Percentiles rank a stretch among this genome's conserved stretches.
Evolutionary conservation across 2,888 invertebrate genomes (phyloP).

Genomic region (Beris morrisii): DNA sequence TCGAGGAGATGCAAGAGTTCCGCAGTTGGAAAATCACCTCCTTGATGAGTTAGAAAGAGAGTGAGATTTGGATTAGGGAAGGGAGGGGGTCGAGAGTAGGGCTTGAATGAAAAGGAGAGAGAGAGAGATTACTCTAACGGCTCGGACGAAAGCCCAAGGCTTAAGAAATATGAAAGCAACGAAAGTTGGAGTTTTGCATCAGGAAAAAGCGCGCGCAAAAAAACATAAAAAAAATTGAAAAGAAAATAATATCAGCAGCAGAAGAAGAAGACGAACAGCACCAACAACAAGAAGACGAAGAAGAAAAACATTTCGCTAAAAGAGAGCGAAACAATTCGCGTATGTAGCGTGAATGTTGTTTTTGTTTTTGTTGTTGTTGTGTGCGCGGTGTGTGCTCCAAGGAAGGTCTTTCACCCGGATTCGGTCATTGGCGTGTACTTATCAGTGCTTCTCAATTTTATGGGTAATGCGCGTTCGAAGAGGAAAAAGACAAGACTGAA

Average conservation of each 20-base stretch:
- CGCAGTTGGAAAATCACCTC: no score
- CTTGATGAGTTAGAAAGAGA: no score
- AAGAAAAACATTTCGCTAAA: neutral
- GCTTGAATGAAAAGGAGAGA: neutral
- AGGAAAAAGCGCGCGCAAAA: no score
- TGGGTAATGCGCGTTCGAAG: conserved; percentile 5
- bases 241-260: conserved; percentile 7
- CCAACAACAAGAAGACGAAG: neutral
- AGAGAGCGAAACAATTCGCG: conserved; percentile 17
- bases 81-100: neutral
- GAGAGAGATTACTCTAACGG: neutral
- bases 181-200: neutral
- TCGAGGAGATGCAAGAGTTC: neutral
- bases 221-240: conserved; percentile 3
- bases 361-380: no score
- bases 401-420: conserved; percentile 59
- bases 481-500: no score
- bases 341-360: neutral
- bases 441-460: conserved; percentile 31
- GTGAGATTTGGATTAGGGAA: no score
- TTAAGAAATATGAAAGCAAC: neutral
- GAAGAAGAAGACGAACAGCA: conserved; percentile 20
- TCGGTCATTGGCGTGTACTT: conserved; percentile 57
- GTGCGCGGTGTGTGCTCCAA: conserved; percentile 36
- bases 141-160: neutral